A percentile compares a stretch with the other conserved stretches of the same genome.
phyloP scores from a whole-genome alignment of 1,140 invertebrate genomes.

The Holotrichia oblita region DNA sequence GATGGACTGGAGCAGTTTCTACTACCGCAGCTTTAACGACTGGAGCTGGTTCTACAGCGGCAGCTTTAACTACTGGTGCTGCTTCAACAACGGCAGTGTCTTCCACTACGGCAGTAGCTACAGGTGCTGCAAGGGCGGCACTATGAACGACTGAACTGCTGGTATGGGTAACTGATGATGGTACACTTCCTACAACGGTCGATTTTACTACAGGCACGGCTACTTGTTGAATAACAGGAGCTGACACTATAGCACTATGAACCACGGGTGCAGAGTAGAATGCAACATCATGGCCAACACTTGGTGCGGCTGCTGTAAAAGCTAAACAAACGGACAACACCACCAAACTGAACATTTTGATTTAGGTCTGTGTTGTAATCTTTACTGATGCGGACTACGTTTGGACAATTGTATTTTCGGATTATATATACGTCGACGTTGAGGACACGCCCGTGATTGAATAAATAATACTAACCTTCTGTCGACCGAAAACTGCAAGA shows the following conservation, averaged over 20 bases:
- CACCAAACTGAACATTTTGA: constrained; percentile 67
- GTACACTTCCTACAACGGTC: constrained; percentile 52
- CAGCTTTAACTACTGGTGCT: constrained; percentile 52
- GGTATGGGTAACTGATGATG: constrained; percentile 62
- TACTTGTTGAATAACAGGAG: constrained; percentile 50
- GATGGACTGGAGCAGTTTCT: constrained; percentile 33
- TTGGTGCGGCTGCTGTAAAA: constrained; percentile 65
- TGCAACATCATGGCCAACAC: constrained; percentile 45
- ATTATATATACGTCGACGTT: constrained; percentile 8
- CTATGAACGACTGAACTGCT: constrained; percentile 65
- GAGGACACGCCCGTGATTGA: constrained; percentile 23
- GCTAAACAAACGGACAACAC: constrained; percentile 70
- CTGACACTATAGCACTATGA: not conserved
- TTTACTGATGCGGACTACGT: constrained; percentile 23
- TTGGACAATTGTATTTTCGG: constrained; percentile 3
- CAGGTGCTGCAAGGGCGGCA: constrained; percentile 58
- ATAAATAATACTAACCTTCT: constrained; percentile 21
- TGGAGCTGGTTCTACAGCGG: constrained; percentile 44
- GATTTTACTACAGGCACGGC: constrained; percentile 55
- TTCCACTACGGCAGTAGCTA: constrained; percentile 38
- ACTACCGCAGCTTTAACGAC: constrained; percentile 47
- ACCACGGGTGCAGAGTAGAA: not conserved
- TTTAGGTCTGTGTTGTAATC: constrained; percentile 62
- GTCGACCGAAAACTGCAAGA: constrained; percentile 19
- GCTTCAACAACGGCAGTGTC: constrained; percentile 52